Evolutionary conservation across 1,140 invertebrate species (phyloP).

Genomic region (Portunus trituberculatus): DNA sequence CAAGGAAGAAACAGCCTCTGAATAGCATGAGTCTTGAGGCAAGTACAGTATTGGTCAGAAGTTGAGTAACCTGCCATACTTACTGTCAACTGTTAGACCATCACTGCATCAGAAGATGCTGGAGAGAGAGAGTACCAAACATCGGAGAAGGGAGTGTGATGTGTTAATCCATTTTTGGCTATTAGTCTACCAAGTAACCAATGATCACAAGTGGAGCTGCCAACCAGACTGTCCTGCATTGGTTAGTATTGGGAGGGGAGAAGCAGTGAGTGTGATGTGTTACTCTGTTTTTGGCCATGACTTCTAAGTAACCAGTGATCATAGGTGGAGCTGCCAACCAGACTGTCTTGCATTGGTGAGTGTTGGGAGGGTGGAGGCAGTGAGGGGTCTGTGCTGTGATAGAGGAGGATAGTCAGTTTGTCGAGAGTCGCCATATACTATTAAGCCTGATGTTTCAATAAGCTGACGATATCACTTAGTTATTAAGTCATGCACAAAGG

Average conservation of each 20-base stretch:
- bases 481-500: not conserved
- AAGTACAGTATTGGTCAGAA: too few relatives aligned
- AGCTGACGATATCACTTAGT: conserved; percentile 21
- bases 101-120: too few relatives aligned
- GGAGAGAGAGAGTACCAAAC: too few relatives aligned
- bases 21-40: not conserved
- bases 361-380: not conserved
- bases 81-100: too few relatives aligned
- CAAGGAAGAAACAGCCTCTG: not conserved
- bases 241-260: not conserved
- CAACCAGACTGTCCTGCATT: not conserved
- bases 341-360: not conserved
- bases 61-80: too few relatives aligned
- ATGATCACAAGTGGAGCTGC: too few relatives aligned
- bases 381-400: not conserved
- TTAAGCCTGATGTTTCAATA: not conserved
- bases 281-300: too few relatives aligned
- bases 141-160: not conserved
- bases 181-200: too few relatives aligned
- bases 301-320: too few relatives aligned
- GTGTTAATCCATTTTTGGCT: too few relatives aligned
- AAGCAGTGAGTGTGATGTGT: not conserved
- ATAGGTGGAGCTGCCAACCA: not conserved
- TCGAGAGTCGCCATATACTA: conserved; percentile 10
- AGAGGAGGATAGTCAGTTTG: conserved; percentile 4